Conservation (phyloP, 2,797 vertebrate species). For the Phalloptychus januarius region DNA sequence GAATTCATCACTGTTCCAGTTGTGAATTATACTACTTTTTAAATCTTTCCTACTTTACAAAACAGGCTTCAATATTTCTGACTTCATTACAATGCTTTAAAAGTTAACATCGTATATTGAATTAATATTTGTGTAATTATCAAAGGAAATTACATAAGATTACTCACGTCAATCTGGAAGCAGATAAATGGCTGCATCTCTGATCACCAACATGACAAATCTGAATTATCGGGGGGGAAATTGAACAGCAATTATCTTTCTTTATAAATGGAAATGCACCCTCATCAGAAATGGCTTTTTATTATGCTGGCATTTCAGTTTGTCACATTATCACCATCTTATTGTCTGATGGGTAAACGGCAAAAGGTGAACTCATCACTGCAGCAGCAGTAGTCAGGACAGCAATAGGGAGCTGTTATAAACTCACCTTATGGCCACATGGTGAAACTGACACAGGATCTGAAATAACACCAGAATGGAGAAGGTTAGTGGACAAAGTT, state of each 20-base stretch:
- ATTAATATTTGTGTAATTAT: background rate
- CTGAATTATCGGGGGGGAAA: background rate
- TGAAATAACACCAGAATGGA: conserved; percentile 12
- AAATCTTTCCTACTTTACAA: background rate
- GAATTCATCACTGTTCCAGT: conserved; percentile 70
- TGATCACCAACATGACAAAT: background rate
- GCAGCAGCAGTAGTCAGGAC: background rate
- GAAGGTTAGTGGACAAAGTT: conserved; percentile 1
- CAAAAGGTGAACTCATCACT: conserved; percentile 71
- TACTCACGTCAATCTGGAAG: background rate
- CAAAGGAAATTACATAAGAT: background rate
- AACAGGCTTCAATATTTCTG: background rate
- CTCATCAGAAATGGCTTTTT: background rate
- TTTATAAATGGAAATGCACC: background rate
- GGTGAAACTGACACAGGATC: conserved; percentile 10
- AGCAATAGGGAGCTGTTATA: background rate
- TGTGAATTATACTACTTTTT: background rate
- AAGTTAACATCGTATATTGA: background rate
- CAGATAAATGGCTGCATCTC: background rate
- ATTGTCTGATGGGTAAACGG: conserved; percentile 88
- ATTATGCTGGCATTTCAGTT: conserved; percentile 72
- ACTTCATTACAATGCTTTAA: background rate
- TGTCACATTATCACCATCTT: conserved; percentile 75
- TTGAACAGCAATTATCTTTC: background rate
- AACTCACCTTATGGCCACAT: conserved; percentile 20